Conservation (phyloP, 92 coral and sea anemone genomes). For the Zoanthus sansibaricus region DNA sequence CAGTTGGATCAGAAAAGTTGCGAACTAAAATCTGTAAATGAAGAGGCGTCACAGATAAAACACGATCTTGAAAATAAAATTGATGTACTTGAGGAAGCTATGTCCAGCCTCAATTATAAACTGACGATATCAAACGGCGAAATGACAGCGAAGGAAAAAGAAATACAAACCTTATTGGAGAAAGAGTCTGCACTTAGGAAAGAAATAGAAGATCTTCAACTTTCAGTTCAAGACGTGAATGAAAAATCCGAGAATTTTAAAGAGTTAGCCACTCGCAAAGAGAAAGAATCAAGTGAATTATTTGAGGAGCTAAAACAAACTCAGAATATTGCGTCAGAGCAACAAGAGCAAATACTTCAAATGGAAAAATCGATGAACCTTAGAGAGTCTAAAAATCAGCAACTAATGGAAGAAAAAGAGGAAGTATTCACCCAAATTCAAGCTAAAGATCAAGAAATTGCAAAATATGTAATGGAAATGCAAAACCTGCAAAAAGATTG, state of each 20-base stretch:
- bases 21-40: constrained; percentile 43
- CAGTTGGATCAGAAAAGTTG: constrained; percentile 56
- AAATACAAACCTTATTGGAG: constrained; percentile 50
- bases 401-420: constrained; percentile 54
- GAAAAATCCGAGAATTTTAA: constrained; percentile 60
- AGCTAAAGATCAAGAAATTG: constrained; percentile 65
- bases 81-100: constrained; percentile 53
- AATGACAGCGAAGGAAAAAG: constrained; percentile 42
- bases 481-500: constrained; percentile 38
- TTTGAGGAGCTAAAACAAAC: constrained; percentile 51
- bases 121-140: constrained; percentile 49
- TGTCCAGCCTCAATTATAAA: constrained; percentile 43
- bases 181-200: constrained; percentile 39
- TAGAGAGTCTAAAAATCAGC: constrained; percentile 45
- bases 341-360: constrained; percentile 45
- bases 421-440: constrained; percentile 48
- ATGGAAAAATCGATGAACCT: constrained; percentile 41
- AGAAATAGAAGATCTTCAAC: constrained; percentile 45
- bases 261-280: constrained; percentile 60
- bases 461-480: constrained; percentile 49
- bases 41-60: constrained; percentile 39
- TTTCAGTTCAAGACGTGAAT: constrained; percentile 19
- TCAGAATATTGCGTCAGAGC: constrained; percentile 35
- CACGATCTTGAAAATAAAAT: constrained; percentile 49
- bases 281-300: constrained; percentile 55